A percentile compares a stretch with the other conserved stretches of the same genome.
Evolutionary conservation across 2,797 vertebrate genomes (phyloP).

Genomic region (Alauda arvensis): DNA sequence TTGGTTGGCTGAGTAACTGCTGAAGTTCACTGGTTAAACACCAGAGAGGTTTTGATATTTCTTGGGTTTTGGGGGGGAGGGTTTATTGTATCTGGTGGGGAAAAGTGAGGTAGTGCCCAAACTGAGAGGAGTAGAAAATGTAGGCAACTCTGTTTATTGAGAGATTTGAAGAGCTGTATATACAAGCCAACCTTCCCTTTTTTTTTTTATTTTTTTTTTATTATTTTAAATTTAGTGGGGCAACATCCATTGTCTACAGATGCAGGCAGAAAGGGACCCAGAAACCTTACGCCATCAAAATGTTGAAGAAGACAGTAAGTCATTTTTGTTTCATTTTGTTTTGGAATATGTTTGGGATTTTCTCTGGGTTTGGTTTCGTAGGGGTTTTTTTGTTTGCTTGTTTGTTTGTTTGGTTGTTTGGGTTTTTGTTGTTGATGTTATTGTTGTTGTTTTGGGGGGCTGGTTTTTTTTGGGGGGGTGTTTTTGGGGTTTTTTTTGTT

Average conservation of each 20-base stretch:
- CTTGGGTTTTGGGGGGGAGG: neutral
- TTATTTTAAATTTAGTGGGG: slow-evolving; percentile 72
- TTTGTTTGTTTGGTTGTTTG: no score
- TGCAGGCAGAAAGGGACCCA: slow-evolving; percentile 86
- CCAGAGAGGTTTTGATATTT: neutral
- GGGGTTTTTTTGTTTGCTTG: no score
- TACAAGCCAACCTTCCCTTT: slow-evolving; percentile 10
- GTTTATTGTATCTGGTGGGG: neutral
- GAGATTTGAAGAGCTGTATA: neutral
- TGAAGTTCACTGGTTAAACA: neutral
- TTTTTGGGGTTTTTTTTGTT: no score
- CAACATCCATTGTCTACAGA: slow-evolving; percentile 86
- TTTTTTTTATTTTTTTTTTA: neutral
- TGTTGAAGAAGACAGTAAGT: slow-evolving; percentile 90
- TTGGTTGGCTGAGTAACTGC: neutral
- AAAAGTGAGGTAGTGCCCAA: neutral
- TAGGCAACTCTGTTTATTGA: neutral
- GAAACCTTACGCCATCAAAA: slow-evolving; percentile 85
- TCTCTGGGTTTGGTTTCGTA: neutral
- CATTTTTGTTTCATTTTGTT: slow-evolving; percentile 1
- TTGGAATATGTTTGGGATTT: neutral
- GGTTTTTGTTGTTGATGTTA: no score
- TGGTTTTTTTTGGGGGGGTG: no score
- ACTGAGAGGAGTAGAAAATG: neutral
- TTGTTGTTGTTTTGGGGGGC: no score